Conservation (phyloP, 2,888 invertebrate species). For the Hirtodrosophila duncani region DNA sequence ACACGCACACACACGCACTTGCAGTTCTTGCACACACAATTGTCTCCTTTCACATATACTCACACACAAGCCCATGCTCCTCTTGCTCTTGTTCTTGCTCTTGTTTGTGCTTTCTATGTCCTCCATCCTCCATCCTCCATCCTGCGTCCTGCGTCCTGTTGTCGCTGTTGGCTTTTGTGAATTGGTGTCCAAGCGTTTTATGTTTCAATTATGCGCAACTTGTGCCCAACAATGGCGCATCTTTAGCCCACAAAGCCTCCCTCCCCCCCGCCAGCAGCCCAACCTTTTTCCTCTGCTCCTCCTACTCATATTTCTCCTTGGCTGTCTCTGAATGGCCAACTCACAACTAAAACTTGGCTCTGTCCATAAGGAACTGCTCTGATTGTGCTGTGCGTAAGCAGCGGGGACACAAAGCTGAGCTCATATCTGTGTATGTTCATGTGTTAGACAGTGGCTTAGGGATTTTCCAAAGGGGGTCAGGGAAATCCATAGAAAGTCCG, state of each 20-base stretch:
- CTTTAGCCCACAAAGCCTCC: slow-evolving; percentile 40
- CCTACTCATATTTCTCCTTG: not conserved
- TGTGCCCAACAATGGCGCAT: slow-evolving; percentile 62
- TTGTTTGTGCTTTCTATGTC: not conserved
- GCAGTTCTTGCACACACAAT: slow-evolving; percentile 66
- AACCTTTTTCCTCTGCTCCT: not conserved
- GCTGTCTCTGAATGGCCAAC: too few relatives aligned
- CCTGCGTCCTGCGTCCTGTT: slow-evolving; percentile 14
- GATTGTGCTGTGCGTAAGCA: too few relatives aligned
- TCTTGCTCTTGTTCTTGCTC: too few relatives aligned
- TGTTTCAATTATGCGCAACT: slow-evolving; percentile 71
- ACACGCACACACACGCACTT: slow-evolving; percentile 19
- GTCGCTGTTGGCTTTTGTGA: slow-evolving; percentile 62
- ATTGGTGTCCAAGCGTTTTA: slow-evolving; percentile 72
- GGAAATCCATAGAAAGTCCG: too few relatives aligned
- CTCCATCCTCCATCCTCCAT: slow-evolving; percentile 18
- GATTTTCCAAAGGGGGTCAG: too few relatives aligned
- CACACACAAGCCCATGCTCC: too few relatives aligned
- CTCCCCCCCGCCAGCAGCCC: not conserved
- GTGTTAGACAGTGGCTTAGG: too few relatives aligned
- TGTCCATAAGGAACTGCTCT: too few relatives aligned
- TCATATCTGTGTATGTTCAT: too few relatives aligned
- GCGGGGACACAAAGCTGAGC: too few relatives aligned
- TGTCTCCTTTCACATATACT: slow-evolving; percentile 57
- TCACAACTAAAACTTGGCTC: too few relatives aligned